Evolutionary conservation across 35 echinoderm and acorn worm genomes (phyloP), one percentile per base, ranked within the genome.

Genomic region (Diadema setosum): DNA sequence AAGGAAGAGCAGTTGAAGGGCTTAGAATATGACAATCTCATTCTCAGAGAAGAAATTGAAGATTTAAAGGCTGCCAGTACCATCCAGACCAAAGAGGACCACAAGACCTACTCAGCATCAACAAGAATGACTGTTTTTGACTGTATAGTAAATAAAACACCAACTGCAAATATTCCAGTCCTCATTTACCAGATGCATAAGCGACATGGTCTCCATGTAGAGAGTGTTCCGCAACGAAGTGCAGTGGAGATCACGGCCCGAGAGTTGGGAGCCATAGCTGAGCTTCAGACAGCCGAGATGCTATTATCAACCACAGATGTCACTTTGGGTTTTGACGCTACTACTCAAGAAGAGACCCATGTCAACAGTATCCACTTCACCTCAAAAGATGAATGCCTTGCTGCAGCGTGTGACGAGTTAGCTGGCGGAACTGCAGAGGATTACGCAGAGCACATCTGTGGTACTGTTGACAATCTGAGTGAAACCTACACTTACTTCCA

Each of bases 351-450:
- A 63, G 87, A 82, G 29, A 6, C 63, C 31, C 86, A 89, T 43
- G 59, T 84, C 20, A 91, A 91, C 17, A 84, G 61, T 36, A 84
- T 91, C 6, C 89, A 91, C 59, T 91, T 91, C 23, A 91, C 89
- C 0, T 56, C 80, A 21, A 81, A 58, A 60, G 42, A 58, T 81
- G 43, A 49, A 55, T 87, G 65, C 30, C 42, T 86, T 8, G 34
- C 58, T 41, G 84, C 84, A 65, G 84, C 60, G 42, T 29, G 25
- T 35, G 61, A 86, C 69, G 33, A 86, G 55, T 58, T 70, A 60
- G 23, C 61, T 42, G 83, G 83, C 23, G 59, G 83, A 21, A 86
- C 17, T 42, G 83, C 46, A 60, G 61, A 64, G 41, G 83, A 86
- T 46, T 86, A 86, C 45, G 59, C 83, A 5, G 31, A 86, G 5